phyloP scores from a whole-genome alignment of 2,888 invertebrate genomes.

The Mythimna impura region DNA sequence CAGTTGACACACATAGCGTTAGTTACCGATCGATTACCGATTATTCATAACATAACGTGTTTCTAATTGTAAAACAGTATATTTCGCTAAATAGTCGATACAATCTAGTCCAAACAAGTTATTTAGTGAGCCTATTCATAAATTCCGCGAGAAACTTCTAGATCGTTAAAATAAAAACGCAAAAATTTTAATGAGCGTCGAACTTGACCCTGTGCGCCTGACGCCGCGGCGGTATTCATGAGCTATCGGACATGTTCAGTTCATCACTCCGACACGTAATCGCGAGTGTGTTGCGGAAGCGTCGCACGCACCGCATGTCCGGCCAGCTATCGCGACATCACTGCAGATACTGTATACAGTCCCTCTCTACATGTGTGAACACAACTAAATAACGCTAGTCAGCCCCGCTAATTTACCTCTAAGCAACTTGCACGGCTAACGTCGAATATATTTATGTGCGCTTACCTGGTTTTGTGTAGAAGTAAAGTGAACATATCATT shows the following conservation, averaged over 20 bases:
- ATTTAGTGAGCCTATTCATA: conserved; percentile 10
- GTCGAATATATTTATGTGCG: not conserved
- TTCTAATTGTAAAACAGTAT: not conserved
- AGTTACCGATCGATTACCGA: conserved; percentile 18
- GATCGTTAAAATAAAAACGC: conserved; percentile 27
- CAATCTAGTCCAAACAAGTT: conserved; percentile 19
- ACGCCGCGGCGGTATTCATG: conserved; percentile 1
- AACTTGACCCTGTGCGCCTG: conserved; percentile 53
- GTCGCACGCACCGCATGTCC: conserved; percentile 31
- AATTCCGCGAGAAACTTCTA: conserved; percentile 10
- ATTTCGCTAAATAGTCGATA: conserved; percentile 3
- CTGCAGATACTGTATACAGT: not conserved
- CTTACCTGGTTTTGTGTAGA: no score
- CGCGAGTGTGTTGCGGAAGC: conserved; percentile 41
- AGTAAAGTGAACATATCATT: no score
- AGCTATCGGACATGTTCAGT: conserved; percentile 12
- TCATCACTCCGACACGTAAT: conserved; percentile 18
- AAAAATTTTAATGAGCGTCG: conserved; percentile 45
- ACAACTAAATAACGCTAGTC: not conserved
- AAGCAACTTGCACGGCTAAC: not conserved
- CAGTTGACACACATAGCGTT: conserved; percentile 34
- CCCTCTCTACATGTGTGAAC: not conserved
- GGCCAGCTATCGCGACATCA: conserved; percentile 12
- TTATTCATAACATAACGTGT: conserved; percentile 25
- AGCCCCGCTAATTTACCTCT: not conserved